Conservation (phyloP, 2,888 invertebrate genomes). For the Mactromeris polynyma region DNA sequence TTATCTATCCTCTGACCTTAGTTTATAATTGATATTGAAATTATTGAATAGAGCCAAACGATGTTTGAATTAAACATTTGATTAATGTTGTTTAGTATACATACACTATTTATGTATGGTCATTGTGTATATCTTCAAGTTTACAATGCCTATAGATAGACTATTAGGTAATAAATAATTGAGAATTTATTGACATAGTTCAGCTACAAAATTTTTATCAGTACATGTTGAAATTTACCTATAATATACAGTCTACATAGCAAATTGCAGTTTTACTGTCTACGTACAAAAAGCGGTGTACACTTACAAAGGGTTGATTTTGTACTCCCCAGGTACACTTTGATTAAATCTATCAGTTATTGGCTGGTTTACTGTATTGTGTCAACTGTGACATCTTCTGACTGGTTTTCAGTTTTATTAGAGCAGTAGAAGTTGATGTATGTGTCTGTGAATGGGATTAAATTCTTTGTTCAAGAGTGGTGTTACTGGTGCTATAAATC, state of each 20-base stretch:
- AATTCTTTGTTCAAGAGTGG: no score
- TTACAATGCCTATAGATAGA: not conserved
- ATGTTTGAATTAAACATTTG: no score
- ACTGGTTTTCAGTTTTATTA: not conserved
- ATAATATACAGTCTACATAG: not conserved
- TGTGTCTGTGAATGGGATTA: not conserved
- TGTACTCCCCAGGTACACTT: not conserved
- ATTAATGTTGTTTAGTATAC: no score
- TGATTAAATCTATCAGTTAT: constrained; percentile 8
- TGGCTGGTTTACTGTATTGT: not conserved
- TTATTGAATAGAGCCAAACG: no score
- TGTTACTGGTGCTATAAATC: not conserved
- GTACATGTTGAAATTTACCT: not conserved
- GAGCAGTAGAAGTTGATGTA: not conserved
- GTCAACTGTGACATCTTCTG: not conserved
- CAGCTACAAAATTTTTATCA: not conserved
- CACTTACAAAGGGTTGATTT: not conserved
- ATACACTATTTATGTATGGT: no score
- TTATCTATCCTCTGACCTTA: no score
- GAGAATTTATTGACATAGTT: not conserved
- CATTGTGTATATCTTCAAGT: no score
- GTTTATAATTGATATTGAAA: no score
- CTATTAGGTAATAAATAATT: constrained; percentile 11
- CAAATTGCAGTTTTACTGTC: not conserved
- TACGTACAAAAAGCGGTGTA: not conserved